Percentiles rank a stretch among this genome's conserved stretches.
These are phyloP conservation scores for Zenarchopterus dispar DNA, from an alignment of 2,797 vertebrate genomes.

Conservation along the genomic window DNA sequence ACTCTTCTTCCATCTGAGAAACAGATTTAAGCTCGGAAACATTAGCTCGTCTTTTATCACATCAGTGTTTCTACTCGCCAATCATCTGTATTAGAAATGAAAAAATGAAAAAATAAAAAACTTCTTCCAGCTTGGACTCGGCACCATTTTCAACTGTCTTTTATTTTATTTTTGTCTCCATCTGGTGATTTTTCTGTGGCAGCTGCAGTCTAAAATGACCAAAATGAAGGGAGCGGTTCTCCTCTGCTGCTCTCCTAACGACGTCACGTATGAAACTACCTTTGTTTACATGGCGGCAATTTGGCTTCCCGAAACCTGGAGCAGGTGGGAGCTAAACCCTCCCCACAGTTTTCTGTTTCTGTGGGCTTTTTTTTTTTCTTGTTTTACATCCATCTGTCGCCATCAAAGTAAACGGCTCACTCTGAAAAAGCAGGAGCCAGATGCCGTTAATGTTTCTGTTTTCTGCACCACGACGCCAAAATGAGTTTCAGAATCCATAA, in stretches of 20 bases:
- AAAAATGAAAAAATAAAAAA: no score
- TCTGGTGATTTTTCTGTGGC: no score
- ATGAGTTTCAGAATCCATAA: background rate
- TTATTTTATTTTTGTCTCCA: no score
- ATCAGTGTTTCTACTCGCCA: no score
- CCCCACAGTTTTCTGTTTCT: constrained; percentile 28
- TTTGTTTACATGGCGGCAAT: constrained; percentile 39
- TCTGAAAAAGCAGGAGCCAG: background rate
- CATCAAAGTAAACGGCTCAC: constrained; percentile 5
- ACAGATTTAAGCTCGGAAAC: no score
- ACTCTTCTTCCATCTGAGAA: no score
- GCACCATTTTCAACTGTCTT: no score
- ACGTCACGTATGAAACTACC: background rate
- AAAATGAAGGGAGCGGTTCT: no score
- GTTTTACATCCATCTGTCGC: constrained; percentile 43
- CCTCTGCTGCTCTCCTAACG: background rate
- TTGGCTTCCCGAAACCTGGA: constrained; percentile 19
- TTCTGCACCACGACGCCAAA: background rate
- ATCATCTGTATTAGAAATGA: no score
- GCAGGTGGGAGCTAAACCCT: constrained; percentile 24
- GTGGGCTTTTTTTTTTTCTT: background rate
- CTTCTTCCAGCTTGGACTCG: no score
- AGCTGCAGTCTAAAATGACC: no score
- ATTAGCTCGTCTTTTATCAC: no score
- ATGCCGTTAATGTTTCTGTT: background rate